Evolutionary conservation across 2,888 invertebrate genomes (phyloP).

Genomic region (Heliconius hortense): DNA sequence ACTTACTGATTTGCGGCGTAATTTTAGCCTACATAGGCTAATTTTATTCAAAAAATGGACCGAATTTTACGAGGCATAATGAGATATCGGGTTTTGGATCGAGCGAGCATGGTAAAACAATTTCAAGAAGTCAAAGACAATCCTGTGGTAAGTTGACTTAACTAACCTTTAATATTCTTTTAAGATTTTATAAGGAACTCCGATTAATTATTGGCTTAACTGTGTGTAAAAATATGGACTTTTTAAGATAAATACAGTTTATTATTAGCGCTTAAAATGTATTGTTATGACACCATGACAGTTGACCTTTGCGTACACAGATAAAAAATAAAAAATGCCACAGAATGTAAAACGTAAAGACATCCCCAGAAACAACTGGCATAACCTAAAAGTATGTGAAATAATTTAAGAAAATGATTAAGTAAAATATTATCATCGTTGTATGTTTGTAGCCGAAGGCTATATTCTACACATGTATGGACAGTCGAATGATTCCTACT

Average conservation of each 20-base stretch:
- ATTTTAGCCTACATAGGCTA: constrained; percentile 37
- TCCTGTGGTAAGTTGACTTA: constrained; percentile 86
- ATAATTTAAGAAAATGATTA: not conserved
- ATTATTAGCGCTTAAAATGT: constrained; percentile 10
- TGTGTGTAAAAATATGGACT: not conserved
- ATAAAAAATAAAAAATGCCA: not conserved
- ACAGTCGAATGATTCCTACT: constrained; percentile 98
- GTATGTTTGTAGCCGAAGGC: constrained; percentile 91
- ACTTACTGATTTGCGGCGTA: constrained; percentile 28
- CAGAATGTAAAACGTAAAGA: not conserved
- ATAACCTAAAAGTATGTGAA: not conserved
- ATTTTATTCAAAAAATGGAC: constrained; percentile 83
- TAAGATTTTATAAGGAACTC: constrained; percentile 1
- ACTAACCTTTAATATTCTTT: constrained; percentile 41
- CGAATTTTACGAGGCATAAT: constrained; percentile 94
- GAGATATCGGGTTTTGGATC: constrained; percentile 91
- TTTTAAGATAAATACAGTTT: not conserved
- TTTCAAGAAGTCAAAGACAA: constrained; percentile 94
- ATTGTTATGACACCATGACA: constrained; percentile 24
- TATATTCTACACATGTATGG: constrained; percentile 98
- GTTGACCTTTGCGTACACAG: constrained; percentile 13
- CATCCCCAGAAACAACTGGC: not conserved
- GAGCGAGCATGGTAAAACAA: constrained; percentile 94
- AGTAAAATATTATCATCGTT: not conserved
- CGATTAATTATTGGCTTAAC: not conserved